Conservation (phyloP, 2,888 invertebrate species). For the Drosophila cracens region DNA sequence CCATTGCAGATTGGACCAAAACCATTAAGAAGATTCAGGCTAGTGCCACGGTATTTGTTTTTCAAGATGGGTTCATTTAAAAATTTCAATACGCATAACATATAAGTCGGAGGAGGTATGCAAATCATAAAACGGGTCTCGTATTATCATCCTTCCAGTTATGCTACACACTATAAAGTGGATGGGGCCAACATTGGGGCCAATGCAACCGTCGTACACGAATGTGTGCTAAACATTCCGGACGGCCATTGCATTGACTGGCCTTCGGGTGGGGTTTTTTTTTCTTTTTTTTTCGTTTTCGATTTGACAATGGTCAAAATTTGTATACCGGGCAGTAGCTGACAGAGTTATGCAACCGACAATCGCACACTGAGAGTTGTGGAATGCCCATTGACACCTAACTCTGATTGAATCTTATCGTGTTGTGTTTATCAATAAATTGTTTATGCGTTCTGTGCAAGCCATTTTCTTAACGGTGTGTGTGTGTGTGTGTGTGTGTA, state of each 20-base stretch:
- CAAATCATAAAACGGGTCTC: conserved; percentile 49
- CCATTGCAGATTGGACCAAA: conserved; percentile 85
- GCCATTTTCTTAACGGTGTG: conserved; percentile 54
- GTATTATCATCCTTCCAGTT: conserved; percentile 31
- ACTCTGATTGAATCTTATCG: conserved; percentile 82
- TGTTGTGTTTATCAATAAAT: conserved; percentile 38
- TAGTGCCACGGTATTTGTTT: conserved; percentile 78
- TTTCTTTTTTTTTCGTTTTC: conserved; percentile 5
- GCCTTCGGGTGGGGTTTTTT: conserved; percentile 22
- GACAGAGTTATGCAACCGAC: conserved; percentile 84
- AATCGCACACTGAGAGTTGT: conserved; percentile 73
- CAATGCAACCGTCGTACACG: conserved; percentile 79
- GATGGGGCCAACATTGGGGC: conserved; percentile 26
- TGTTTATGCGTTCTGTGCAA: conserved; percentile 58
- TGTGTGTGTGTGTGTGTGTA: conserved; percentile 41
- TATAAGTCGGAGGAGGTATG: conserved; percentile 23
- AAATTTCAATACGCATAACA: conserved; percentile 51
- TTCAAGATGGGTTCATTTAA: conserved; percentile 39
- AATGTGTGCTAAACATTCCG: conserved; percentile 75
- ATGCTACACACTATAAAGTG: conserved; percentile 58
- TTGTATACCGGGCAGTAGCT: conserved; percentile 81
- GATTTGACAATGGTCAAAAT: conserved; percentile 50
- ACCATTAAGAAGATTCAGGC: conserved; percentile 85
- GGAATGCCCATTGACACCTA: conserved; percentile 81
- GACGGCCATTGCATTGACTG: conserved; percentile 79